Evolutionary conservation across 1,140 invertebrate species (phyloP), one percentile per base, ranked within the genome.

Genomic region (Zophobas morio): DNA sequence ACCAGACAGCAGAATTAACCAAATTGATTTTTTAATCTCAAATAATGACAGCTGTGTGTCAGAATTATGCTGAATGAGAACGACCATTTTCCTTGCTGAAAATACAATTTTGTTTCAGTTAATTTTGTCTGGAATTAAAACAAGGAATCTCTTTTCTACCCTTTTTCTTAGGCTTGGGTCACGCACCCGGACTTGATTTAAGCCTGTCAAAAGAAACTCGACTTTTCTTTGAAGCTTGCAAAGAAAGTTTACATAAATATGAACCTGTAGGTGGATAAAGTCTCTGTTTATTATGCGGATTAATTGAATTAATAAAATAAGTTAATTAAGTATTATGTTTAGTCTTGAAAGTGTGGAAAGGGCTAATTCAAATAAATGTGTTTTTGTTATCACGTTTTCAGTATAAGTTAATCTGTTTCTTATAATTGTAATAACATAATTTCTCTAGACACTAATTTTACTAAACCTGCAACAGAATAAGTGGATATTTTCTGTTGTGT

Each of bases 101-200:
- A 63, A 1, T n/a, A 63, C 39, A 37, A 8, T 20, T 66, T 66
- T 42, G 49, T 51, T 42, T 4, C 37, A 42, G 39, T 40, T 66
- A 66, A 66, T 66, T 66, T 36, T 8, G 39, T 6, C 0, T 20
- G 60, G 20, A 66, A 66, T 63, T 57, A 57, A 35, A 35, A 33
- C 5, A 40, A 37, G 20, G 60, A 20, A 66, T 35, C 54, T 66
- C 60, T 63, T 63, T 63, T 51, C 49, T 42, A 66, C 60, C 60
- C 60, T 46, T 66, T 20, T 66, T 42, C 60, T 66, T 33, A 36
- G 33, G 39, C n/a, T 39, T 66, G 42, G 36, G 60, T 66, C 60
- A 66, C 60, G 60, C 60, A 66, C 39, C 39, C 60, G 20, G 60
- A 66, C 60, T 66, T 66, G 60, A 66, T 66, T 66, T 66, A 66